Percentiles rank a stretch among this genome's conserved stretches.
Evolutionary conservation across 2,113 vertebrate genomes (phyloP).

Genomic region (Bambusicola thoracicus): DNA sequence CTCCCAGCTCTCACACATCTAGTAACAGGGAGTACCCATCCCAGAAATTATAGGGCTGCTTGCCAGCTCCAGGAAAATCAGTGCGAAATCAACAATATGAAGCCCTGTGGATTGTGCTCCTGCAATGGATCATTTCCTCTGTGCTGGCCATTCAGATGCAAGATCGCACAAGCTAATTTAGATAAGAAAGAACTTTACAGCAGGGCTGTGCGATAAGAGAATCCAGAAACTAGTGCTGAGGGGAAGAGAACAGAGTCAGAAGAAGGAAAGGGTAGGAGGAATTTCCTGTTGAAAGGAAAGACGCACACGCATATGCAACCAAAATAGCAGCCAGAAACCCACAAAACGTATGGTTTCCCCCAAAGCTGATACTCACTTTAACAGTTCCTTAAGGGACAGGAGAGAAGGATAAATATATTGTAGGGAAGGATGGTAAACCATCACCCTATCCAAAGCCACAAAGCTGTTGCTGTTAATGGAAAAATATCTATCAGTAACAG

Average conservation of each 20-base stretch:
- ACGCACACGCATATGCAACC: neutral
- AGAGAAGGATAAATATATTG: neutral
- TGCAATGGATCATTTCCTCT: conserved; percentile 16
- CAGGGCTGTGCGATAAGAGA: conserved; percentile 42
- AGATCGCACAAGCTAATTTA: conserved; percentile 61
- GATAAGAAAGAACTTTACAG: conserved; percentile 59
- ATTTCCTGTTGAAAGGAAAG: conserved; percentile 36
- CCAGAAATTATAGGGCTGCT: neutral
- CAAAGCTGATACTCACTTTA: conserved; percentile 54
- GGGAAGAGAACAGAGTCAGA: conserved; percentile 1
- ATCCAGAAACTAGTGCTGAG: conserved; percentile 51
- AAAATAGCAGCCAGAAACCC: conserved; percentile 48
- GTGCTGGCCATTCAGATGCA: conserved; percentile 3
- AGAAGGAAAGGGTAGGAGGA: conserved; percentile 23
- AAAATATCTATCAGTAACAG: neutral
- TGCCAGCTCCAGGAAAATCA: conserved; percentile 28
- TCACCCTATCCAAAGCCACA: neutral
- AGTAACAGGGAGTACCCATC: neutral
- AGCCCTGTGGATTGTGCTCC: conserved; percentile 4
- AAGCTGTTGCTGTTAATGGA: neutral
- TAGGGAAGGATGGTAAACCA: conserved; percentile 25
- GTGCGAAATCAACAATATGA: conserved; percentile 32
- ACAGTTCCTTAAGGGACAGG: neutral
- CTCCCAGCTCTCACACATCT: neutral
- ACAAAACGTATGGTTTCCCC: conserved; percentile 33